Conservation (phyloP, 2,797 vertebrate genomes). For the Scarus forsteni region DNA sequence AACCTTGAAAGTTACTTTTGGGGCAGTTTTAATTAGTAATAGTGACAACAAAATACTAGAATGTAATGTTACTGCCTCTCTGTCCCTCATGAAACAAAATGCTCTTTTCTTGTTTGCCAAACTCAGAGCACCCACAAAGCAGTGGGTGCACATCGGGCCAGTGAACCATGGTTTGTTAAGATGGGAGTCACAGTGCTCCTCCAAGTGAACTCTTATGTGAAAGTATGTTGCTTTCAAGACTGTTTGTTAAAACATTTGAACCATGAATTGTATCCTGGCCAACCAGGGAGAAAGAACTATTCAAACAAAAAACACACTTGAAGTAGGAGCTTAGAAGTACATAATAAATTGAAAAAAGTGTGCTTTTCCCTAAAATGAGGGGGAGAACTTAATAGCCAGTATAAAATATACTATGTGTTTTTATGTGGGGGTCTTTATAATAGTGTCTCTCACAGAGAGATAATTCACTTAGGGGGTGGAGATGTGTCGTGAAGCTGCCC, state of each 20-base stretch:
- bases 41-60: conserved; percentile 37
- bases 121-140: conserved; percentile 4
- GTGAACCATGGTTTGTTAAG: conserved; percentile 5
- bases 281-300: not conserved
- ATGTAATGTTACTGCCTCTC: conserved; percentile 16
- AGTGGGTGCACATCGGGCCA: conserved; percentile 22
- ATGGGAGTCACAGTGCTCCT: not conserved
- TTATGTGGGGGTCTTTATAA: too few species aligned
- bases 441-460: too few species aligned
- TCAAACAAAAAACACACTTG: not conserved
- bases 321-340: not conserved
- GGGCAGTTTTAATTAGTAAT: conserved; percentile 48
- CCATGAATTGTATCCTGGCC: not conserved
- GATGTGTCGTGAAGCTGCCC: too few species aligned
- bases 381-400: too few species aligned
- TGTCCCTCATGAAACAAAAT: conserved; percentile 7
- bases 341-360: not conserved
- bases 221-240: not conserved
- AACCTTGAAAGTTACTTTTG: conserved; percentile 26
- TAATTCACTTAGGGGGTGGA: too few species aligned
- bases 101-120: conserved; percentile 6
- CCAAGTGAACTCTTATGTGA: not conserved
- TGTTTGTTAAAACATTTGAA: not conserved
- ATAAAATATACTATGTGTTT: too few species aligned
- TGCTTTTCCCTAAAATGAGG: too few species aligned